phyloP scores from a whole-genome alignment of 2,113 vertebrate species.

The Paracanthobrama guichenoti region DNA sequence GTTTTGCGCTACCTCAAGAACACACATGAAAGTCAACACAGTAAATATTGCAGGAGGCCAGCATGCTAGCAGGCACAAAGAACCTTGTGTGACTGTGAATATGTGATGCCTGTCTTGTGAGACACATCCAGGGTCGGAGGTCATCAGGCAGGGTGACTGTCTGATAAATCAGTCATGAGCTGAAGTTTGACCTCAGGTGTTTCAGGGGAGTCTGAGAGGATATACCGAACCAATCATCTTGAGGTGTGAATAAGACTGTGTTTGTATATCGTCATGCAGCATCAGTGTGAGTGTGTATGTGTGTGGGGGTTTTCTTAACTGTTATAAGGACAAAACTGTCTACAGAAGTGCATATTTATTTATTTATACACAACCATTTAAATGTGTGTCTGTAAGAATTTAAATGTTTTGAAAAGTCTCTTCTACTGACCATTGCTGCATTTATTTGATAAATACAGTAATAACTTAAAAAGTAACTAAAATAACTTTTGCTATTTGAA shows the following conservation, averaged over 20 bases:
- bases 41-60: constrained; percentile 33
- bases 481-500: too few relatives aligned
- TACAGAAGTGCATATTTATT: too few relatives aligned
- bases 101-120: constrained; percentile 3
- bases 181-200: not conserved
- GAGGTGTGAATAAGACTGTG: constrained; percentile 16
- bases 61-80: not conserved
- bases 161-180: not conserved
- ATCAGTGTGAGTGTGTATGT: not conserved
- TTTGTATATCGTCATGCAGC: constrained; percentile 5
- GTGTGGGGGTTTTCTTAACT: too few relatives aligned
- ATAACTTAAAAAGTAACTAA: too few relatives aligned
- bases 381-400: too few relatives aligned
- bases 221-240: not conserved
- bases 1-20: constrained; percentile 16
- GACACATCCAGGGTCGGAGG: constrained; percentile 21
- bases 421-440: too few relatives aligned
- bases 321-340: too few relatives aligned
- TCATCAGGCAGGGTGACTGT: not conserved
- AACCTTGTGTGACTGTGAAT: not conserved
- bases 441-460: too few relatives aligned
- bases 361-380: too few relatives aligned
- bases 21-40: constrained; percentile 30
- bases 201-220: not conserved
- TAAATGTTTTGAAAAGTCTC: too few relatives aligned